phyloP scores from a whole-genome alignment of 2,888 invertebrate species.

The Agrypnus murinus region DNA sequence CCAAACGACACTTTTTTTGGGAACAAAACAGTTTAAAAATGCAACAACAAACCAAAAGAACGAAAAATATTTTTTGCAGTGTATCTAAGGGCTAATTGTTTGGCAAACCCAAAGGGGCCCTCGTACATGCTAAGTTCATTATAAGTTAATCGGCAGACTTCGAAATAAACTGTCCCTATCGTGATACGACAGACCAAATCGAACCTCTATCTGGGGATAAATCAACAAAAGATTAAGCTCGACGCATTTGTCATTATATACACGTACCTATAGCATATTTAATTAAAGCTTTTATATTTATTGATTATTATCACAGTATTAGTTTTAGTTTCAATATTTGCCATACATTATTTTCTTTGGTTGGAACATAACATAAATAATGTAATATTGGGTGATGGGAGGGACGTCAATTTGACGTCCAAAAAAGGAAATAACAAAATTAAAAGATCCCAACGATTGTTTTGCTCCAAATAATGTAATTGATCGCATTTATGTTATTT shows the following conservation, averaged over 20 bases:
- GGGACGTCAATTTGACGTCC: too few relatives aligned
- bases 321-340: too few relatives aligned
- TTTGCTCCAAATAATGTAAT: conserved; percentile 1
- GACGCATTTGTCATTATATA: conserved; percentile 2
- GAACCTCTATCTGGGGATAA: conserved; percentile 41
- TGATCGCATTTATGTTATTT: conserved; percentile 5
- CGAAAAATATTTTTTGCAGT: conserved; percentile 44
- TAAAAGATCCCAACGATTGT: background rate
- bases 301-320: background rate
- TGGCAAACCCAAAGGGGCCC: conserved; percentile 63
- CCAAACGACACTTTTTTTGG: too few relatives aligned
- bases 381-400: too few relatives aligned
- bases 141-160: conserved; percentile 70
- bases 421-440: too few relatives aligned
- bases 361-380: too few relatives aligned
- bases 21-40: conserved; percentile 5
- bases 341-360: too few relatives aligned
- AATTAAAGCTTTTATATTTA: background rate
- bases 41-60: conserved; percentile 3
- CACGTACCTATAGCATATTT: too few relatives aligned
- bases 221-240: conserved; percentile 40
- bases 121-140: conserved; percentile 70
- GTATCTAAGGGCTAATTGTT: conserved; percentile 55
- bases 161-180: conserved; percentile 62
- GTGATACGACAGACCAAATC: conserved; percentile 42